Conservation (phyloP, 1,140 invertebrate genomes). For the Drosophila bifasciata region DNA sequence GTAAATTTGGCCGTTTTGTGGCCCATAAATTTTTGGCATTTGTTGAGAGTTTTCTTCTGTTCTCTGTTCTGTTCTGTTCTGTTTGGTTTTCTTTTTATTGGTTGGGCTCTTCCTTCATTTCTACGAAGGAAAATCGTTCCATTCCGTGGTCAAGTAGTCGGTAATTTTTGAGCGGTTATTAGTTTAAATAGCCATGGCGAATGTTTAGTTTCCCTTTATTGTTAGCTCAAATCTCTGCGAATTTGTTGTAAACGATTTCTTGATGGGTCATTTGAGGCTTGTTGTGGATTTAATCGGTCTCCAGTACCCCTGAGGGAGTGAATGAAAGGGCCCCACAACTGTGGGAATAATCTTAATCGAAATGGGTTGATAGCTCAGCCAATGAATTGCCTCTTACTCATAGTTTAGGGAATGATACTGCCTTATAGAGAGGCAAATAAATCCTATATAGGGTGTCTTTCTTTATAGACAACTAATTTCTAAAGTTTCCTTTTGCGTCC, state of each 20-base stretch:
- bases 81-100: too few relatives aligned
- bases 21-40: conserved; percentile 54
- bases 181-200: conserved; percentile 53
- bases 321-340: background rate
- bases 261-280: conserved; percentile 16
- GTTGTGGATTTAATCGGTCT: too few relatives aligned
- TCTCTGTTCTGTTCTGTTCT: too few relatives aligned
- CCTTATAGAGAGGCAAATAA: background rate
- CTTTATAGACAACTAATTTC: too few relatives aligned
- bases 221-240: conserved; percentile 40
- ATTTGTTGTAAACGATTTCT: conserved; percentile 45
- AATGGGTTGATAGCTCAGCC: too few relatives aligned
- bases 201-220: conserved; percentile 24
- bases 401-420: background rate
- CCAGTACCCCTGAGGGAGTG: background rate
- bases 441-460: too few relatives aligned
- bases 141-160: conserved; percentile 22
- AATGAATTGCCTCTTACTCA: background rate
- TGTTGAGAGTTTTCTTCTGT: conserved; percentile 21
- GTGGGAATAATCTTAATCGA: too few relatives aligned
- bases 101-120: background rate
- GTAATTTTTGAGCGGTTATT: conserved; percentile 52
- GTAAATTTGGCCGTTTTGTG: conserved; percentile 55
- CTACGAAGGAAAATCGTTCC: background rate
- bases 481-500: too few relatives aligned